phyloP scores from a whole-genome alignment of 2,113 vertebrate species.

The Oophaga pumilio region DNA sequence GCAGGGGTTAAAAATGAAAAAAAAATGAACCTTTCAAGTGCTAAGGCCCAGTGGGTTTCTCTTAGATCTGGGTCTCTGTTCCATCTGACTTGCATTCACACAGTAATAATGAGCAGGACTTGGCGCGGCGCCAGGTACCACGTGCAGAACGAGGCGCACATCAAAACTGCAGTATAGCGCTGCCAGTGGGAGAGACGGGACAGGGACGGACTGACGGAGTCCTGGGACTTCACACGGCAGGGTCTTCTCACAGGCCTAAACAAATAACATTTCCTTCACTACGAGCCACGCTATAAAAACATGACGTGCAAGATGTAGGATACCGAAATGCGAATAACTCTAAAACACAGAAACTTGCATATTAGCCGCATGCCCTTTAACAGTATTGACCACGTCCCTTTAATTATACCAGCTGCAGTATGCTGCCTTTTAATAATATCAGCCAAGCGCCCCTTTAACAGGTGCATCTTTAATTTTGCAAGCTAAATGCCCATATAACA shows the following conservation, averaged over 20 bases:
- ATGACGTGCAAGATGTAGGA: background rate
- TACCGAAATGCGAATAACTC: too few species aligned
- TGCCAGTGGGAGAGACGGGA: conserved; percentile 28
- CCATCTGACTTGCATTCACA: conserved; percentile 62
- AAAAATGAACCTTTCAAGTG: conserved; percentile 52
- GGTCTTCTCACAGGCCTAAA: conserved; percentile 46
- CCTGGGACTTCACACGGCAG: conserved; percentile 35
- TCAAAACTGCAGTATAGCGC: background rate
- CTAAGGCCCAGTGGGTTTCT: background rate
- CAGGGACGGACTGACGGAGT: background rate
- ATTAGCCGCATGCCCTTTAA: background rate
- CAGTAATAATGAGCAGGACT: conserved; percentile 21
- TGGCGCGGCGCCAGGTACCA: conserved; percentile 59
- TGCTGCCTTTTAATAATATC: background rate
- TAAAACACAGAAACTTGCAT: background rate
- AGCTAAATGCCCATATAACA: too few species aligned
- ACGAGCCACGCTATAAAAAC: conserved; percentile 9
- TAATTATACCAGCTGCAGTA: too few species aligned
- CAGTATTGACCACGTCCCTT: too few species aligned
- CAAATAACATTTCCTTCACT: conserved; percentile 44
- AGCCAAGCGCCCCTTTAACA: too few species aligned
- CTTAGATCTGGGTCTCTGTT: conserved; percentile 43
- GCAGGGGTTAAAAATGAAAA: conserved; percentile 19
- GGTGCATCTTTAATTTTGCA: too few species aligned
- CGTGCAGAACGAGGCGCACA: conserved; percentile 44